phyloP scores from a whole-genome alignment of 1,140 invertebrate genomes.

The Neocloeon triangulifer region DNA sequence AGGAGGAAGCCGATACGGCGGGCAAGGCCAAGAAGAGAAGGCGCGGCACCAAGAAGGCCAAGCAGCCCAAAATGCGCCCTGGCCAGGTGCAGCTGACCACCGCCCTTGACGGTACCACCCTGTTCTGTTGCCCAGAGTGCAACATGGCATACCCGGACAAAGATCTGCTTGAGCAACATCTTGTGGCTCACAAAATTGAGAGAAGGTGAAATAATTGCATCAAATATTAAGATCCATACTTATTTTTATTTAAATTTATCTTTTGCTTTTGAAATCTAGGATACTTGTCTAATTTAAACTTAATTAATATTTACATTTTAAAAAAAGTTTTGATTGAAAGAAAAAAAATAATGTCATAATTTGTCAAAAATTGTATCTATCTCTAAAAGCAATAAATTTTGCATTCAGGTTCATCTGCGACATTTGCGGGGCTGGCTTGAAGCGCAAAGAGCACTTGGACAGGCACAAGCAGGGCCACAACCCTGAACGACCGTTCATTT shows the following conservation, averaged over 20 bases:
- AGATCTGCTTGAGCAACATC: conserved; percentile 46
- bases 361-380: no score
- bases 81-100: conserved; percentile 37
- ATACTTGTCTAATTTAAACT: no score
- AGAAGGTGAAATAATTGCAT: no score
- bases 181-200: conserved; percentile 52
- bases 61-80: conserved; percentile 55
- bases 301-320: no score
- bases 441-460: conserved; percentile 56
- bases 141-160: conserved; percentile 57
- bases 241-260: no score
- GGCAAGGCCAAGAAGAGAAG: conserved; percentile 58
- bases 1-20: conserved; percentile 14
- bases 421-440: conserved; percentile 57
- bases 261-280: no score
- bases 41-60: conserved; percentile 54
- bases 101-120: conserved; percentile 39
- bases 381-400: no score
- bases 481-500: conserved; percentile 52
- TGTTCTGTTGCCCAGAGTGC: conserved; percentile 58
- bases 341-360: no score
- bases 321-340: no score
- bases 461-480: conserved; percentile 56
- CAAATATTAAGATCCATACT: no score
- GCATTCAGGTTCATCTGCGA: conserved; percentile 59